Conservation (phyloP, 2,888 invertebrate genomes). For the Prionchulus punctatus region DNA sequence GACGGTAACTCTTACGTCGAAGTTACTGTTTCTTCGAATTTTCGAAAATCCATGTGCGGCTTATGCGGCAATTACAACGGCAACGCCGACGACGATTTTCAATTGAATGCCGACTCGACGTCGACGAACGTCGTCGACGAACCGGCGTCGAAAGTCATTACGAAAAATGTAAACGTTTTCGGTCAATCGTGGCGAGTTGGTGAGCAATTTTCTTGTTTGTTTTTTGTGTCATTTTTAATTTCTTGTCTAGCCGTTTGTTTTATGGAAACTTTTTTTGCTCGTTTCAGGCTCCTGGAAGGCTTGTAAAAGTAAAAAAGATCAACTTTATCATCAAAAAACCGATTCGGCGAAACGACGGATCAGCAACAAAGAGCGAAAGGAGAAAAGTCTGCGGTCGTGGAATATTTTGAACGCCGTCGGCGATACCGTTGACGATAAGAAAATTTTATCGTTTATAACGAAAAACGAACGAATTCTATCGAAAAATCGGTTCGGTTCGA, state of each 20-base stretch:
- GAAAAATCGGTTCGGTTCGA: background rate
- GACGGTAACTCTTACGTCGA: conserved; percentile 82
- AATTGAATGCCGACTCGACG: conserved; percentile 18
- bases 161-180: background rate
- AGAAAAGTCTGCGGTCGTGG: background rate
- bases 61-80: conserved; percentile 88
- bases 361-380: background rate
- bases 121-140: too few relatives aligned
- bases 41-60: conserved; percentile 65
- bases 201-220: too few relatives aligned
- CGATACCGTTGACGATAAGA: too few relatives aligned
- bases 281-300: background rate
- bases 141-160: background rate
- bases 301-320: background rate
- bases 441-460: too few relatives aligned
- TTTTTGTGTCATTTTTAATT: too few relatives aligned
- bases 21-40: conserved; percentile 52
- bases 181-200: conserved; percentile 7
- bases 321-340: background rate
- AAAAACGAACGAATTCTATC: too few relatives aligned
- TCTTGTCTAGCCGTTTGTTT: too few relatives aligned
- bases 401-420: background rate
- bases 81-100: conserved; percentile 62
- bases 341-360: background rate
- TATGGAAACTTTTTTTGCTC: too few relatives aligned